Evolutionary conservation across 2,888 invertebrate genomes (phyloP), one percentile per base, ranked within the genome.

Genomic region (Nomada fabriciana): DNA sequence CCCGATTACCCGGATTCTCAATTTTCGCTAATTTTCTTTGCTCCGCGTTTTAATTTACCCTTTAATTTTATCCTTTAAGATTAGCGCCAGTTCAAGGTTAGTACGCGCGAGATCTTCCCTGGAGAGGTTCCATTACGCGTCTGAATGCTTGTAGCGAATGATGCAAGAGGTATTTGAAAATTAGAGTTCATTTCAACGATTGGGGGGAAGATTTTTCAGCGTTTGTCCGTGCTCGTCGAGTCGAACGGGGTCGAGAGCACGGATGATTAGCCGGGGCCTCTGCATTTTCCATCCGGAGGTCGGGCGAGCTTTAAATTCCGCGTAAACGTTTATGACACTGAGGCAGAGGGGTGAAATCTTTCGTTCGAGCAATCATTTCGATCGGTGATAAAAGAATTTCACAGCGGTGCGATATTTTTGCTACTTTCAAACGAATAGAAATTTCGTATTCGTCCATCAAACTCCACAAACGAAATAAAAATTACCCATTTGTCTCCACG

Each of bases 231-330:
- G 79, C 71, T 72, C 77, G 65, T 57, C 74, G 82, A 75, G 71
- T 65, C 83, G 80, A 90, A 90, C 84, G 89, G 85, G 90, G 90
- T 88, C 90, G 88, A 87, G 86, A 82, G 81, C 70, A 84, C 84
- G 88, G 86, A 89, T 89, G 88, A 89, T 80, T 80, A 75, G 71
- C 70, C 74, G 47, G 59, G 60, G 74, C 61, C 55, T 73, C 63
- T 68, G 67, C 52, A 67, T 61, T 13, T 68, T 20, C 65, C 71
- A 68, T 75, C 61, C 57, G 53, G 53, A 57, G 68, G 65, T 68
- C 67, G 63, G 57, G 57, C 23, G 63, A 59, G 50, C 73, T 57
- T 59, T 67, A 57, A 57, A 80, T 68, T 52, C 43, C 53, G 43
- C 43, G 79, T 70, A 80, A 80, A 76, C 76, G 76, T 68, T 78